These are phyloP conservation scores for Sebastes itinus DNA, from an alignment of 2,797 vertebrate genomes.

Conservation along the genomic window DNA sequence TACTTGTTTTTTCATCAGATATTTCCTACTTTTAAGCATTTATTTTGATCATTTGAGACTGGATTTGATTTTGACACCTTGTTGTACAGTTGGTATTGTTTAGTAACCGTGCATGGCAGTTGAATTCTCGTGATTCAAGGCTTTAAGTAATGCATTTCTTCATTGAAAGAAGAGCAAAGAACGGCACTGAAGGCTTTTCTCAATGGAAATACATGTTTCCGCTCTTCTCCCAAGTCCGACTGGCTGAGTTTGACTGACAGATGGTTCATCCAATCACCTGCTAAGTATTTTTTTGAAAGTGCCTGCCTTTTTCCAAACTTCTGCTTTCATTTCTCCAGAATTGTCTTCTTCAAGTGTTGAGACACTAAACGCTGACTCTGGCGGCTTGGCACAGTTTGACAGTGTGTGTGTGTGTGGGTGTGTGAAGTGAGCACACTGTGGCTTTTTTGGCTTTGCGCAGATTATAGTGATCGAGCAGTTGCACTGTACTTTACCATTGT, in stretches of 20 bases:
- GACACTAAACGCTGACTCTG: slow-evolving; percentile 8
- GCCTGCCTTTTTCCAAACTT: background rate
- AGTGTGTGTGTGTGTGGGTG: slow-evolving; percentile 16
- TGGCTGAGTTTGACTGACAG: too few relatives aligned
- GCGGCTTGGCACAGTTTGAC: slow-evolving; percentile 5
- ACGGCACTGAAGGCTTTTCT: too few relatives aligned
- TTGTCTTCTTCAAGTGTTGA: background rate
- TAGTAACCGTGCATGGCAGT: too few relatives aligned
- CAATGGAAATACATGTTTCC: too few relatives aligned
- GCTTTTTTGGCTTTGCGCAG: slow-evolving; percentile 18
- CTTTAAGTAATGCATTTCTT: too few relatives aligned
- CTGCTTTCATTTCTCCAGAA: background rate
- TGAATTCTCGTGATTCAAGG: too few relatives aligned
- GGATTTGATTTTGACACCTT: background rate
- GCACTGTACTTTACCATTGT: slow-evolving; percentile 85
- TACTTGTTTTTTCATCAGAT: background rate
- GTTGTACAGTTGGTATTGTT: background rate
- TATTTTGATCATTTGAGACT: background rate
- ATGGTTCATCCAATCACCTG: too few relatives aligned
- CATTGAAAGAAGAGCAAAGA: too few relatives aligned
- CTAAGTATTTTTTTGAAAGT: too few relatives aligned
- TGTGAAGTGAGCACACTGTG: slow-evolving; percentile 20
- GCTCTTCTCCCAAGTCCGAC: too few relatives aligned
- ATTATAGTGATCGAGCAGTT: slow-evolving; percentile 38
- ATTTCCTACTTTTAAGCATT: background rate